Percentiles rank a stretch among this genome's conserved stretches.
Conservation (phyloP, 2,113 vertebrate species). For the Chloroceryle aenea region DNA sequence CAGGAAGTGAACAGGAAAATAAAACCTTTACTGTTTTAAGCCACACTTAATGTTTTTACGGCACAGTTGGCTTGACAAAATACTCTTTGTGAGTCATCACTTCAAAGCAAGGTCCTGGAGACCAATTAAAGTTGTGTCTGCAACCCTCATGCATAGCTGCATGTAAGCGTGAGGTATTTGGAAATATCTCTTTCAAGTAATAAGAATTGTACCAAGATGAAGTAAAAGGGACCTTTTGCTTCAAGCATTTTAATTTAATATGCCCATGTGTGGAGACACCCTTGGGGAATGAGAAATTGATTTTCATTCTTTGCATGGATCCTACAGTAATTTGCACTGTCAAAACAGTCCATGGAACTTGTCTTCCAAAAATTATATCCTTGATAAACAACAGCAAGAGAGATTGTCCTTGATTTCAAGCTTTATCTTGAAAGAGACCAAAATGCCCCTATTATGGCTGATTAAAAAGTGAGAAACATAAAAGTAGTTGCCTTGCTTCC, state of each 20-base stretch:
- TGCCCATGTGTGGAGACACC: background rate
- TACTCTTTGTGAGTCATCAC: constrained; percentile 77
- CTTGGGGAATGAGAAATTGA: constrained; percentile 12
- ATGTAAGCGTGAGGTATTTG: constrained; percentile 7
- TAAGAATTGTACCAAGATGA: background rate
- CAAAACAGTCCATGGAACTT: background rate
- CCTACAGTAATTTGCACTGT: background rate
- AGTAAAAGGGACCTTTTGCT: constrained; percentile 2
- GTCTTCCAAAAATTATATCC: background rate
- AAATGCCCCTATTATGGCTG: background rate
- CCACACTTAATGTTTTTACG: constrained; percentile 79
- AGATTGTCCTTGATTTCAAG: background rate
- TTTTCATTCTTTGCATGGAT: constrained; percentile 35
- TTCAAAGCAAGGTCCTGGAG: constrained; percentile 75
- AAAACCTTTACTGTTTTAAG: constrained; percentile 78
- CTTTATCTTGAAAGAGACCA: background rate
- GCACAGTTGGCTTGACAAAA: constrained; percentile 74
- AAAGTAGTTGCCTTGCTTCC: background rate
- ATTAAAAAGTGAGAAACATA: background rate
- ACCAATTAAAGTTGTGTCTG: constrained; percentile 69
- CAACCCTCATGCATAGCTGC: constrained; percentile 38
- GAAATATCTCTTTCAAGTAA: constrained; percentile 47
- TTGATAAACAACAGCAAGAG: background rate
- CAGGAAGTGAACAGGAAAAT: constrained; percentile 79
- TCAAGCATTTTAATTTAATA: constrained; percentile 11